phyloP scores from a whole-genome alignment of 92 coral and sea anemone genomes.

The Porites evermanni region DNA sequence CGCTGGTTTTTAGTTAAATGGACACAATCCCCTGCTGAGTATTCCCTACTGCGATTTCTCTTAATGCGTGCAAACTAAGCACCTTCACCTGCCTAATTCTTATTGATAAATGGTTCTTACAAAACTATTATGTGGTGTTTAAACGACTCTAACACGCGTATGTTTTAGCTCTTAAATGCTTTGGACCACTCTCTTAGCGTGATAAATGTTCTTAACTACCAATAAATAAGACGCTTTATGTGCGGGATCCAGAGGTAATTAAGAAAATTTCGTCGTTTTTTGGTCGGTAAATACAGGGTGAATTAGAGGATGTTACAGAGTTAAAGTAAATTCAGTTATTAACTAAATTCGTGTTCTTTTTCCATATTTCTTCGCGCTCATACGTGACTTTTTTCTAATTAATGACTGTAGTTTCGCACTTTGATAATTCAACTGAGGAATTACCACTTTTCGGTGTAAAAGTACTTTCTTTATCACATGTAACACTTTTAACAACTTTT shows the following conservation, averaged over 20 bases:
- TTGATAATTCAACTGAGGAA: too few relatives aligned
- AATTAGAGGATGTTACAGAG: not conserved
- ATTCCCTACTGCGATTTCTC: conserved; percentile 8
- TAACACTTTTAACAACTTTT: too few relatives aligned
- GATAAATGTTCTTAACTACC: not conserved
- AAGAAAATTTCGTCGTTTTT: not conserved
- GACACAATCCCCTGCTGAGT: not conserved
- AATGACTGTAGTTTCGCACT: too few relatives aligned
- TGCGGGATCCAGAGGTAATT: not conserved
- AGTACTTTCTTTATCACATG: too few relatives aligned
- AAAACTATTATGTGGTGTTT: conserved; percentile 11
- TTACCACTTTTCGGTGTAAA: too few relatives aligned
- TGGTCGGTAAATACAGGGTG: not conserved
- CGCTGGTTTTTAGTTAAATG: not conserved
- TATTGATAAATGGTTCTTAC: not conserved
- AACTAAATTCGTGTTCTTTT: too few relatives aligned
- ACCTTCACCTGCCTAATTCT: conserved; percentile 22
- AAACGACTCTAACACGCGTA: not conserved
- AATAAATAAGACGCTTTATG: not conserved
- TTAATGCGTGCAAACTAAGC: not conserved
- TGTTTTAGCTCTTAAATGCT: not conserved
- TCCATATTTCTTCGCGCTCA: too few relatives aligned
- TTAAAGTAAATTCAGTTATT: too few relatives aligned
- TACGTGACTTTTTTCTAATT: too few relatives aligned
- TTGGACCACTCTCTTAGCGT: not conserved